Percentiles rank a stretch among this genome's conserved stretches.
Conservation (phyloP, 2,797 vertebrate genomes). For the Sebastes alutus region DNA sequence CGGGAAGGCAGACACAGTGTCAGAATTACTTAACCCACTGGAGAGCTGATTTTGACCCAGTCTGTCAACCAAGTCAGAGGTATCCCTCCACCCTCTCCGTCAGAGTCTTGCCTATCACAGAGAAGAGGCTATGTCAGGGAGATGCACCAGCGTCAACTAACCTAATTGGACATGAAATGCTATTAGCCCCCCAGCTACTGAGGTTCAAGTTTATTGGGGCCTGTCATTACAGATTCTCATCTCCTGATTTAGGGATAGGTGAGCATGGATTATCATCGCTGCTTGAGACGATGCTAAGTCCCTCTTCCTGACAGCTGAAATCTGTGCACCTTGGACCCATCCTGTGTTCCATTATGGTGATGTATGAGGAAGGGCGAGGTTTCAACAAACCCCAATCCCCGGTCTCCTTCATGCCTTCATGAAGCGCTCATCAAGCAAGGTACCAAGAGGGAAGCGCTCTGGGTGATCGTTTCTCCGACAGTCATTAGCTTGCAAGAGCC, state of each 20-base stretch:
- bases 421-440: constrained; percentile 30
- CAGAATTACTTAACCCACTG: constrained; percentile 67
- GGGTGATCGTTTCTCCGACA: constrained; percentile 35
- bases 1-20: constrained; percentile 61
- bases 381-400: constrained; percentile 16
- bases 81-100: constrained; percentile 29
- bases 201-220: constrained; percentile 74
- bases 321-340: constrained; percentile 40
- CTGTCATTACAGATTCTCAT: constrained; percentile 78
- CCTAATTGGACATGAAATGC: constrained; percentile 81
- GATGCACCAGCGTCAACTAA: constrained; percentile 59
- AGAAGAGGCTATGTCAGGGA: constrained; percentile 49
- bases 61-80: constrained; percentile 60
- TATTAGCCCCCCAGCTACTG: constrained; percentile 77
- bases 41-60: constrained; percentile 69
- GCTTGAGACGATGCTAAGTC: constrained; percentile 38
- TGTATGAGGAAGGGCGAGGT: constrained; percentile 15
- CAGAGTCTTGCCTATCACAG: constrained; percentile 50
- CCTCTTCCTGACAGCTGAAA: constrained; percentile 43
- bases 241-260: constrained; percentile 49
- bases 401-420: constrained; percentile 38
- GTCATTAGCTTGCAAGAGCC: constrained; percentile 48
- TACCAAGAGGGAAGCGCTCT: constrained; percentile 21
- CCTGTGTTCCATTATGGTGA: constrained; percentile 30
- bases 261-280: constrained; percentile 58